Conservation (phyloP, 2,113 vertebrate genomes). For the Megaleporinus macrocephalus region DNA sequence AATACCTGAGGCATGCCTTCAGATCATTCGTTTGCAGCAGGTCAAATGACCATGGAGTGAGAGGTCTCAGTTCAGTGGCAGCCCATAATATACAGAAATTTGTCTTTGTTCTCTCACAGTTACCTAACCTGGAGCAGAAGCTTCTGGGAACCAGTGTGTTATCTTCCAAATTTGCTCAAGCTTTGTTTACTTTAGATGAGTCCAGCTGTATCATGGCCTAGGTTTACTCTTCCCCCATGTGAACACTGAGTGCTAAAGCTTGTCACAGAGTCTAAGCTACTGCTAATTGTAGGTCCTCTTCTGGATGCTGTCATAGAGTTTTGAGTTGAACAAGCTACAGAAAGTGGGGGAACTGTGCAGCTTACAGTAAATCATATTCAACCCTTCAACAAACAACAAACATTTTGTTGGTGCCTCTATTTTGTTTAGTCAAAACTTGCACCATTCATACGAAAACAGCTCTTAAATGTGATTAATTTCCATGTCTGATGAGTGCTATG, state of each 20-base stretch:
- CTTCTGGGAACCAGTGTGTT: slow-evolving; percentile 50
- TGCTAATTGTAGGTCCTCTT: no score
- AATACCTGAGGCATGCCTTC: not conserved
- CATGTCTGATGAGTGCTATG: no score
- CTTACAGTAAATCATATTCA: not conserved
- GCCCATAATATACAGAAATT: not conserved
- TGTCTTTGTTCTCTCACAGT: slow-evolving; percentile 33
- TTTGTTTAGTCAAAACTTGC: no score
- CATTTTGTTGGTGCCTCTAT: no score
- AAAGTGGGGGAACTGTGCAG: not conserved
- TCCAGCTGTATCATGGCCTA: slow-evolving; percentile 4
- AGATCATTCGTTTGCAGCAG: slow-evolving; percentile 4
- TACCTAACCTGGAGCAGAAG: slow-evolving; percentile 38
- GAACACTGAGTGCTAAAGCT: not conserved
- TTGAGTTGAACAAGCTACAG: no score
- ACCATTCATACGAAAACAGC: no score
- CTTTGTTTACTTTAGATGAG: slow-evolving; percentile 25
- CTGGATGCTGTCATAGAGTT: not conserved
- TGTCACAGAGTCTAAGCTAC: not conserved
- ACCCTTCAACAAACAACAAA: no score
- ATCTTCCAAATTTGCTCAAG: slow-evolving; percentile 41
- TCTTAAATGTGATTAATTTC: no score
- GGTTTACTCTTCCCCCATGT: slow-evolving; percentile 2
- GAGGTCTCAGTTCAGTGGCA: not conserved
- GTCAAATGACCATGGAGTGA: not conserved